Base-by-base conservation (phyloP, 92 coral and sea anemone genomes). In the Virgularia gustaviana region DNA sequence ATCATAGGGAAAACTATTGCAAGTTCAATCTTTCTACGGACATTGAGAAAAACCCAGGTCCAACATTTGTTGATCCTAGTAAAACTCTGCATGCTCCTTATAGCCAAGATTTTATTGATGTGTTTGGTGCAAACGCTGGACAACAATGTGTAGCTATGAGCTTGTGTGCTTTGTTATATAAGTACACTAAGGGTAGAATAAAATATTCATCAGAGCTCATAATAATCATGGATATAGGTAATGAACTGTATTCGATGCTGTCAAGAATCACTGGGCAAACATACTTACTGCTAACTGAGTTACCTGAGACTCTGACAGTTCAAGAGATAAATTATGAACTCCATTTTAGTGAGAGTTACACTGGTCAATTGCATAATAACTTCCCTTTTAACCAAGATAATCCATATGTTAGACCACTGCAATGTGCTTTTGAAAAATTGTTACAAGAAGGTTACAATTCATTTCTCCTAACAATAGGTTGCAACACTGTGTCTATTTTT, bases 231-330 rank as follows among this genome's bases (percentile, higher is more conserved):
- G n/a, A n/a, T n/a, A n/a, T n/a, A n/a, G n/a, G n/a, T n/a, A n/a
- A n/a, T n/a, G n/a, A n/a, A n/a, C n/a, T n/a, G n/a, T n/a, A 75
- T 41, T 57, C 39, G 71, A 61, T 44, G 62, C 47, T 75, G 56
- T 75, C 80, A 59, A 64, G 63, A 20, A 20, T 75, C 20, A 24
- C 73, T 19, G 13, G 57, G 3, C 81, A 76, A 62, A 39, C 45
- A 42, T 76, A 41, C 20, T 45, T 76, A 42, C 24, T 76, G 71
- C 57, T 76, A 9, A 76, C 81, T 44, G 72, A 76, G 52, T 36
- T 76, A 31, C 72, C 81, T 36, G 63, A 72, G 24, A 64, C 51
- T 60, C 58, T 76, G n/a, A n/a, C n/a, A n/a, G n/a, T n/a, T n/a
- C n/a, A n/a, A n/a, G n/a, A n/a, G n/a, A n/a, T n/a, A n/a, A n/a